A percentile compares a stretch with the other conserved stretches of the same genome.
Conservation (phyloP, 2,113 vertebrate genomes). For the Candoia aspera region DNA sequence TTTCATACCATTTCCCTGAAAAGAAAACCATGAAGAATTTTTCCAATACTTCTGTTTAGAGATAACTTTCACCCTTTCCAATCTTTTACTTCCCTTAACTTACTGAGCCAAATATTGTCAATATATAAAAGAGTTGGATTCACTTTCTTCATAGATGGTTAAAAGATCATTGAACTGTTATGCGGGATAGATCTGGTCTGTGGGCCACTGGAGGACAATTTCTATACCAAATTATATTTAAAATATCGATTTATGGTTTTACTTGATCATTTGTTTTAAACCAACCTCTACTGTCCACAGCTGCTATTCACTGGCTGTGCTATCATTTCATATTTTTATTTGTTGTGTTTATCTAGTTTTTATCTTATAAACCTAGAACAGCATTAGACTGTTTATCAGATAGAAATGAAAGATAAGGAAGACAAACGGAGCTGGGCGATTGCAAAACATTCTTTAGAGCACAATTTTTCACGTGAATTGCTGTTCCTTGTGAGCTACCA, state of each 20-base stretch:
- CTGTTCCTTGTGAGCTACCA: neutral
- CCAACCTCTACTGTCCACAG: neutral
- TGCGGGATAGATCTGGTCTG: neutral
- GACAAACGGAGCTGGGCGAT: constrained; percentile 47
- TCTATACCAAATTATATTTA: neutral
- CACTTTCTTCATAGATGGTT: neutral
- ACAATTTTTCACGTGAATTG: constrained; percentile 54
- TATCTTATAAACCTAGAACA: constrained; percentile 31
- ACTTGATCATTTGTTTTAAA: neutral
- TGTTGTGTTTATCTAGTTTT: constrained; percentile 36
- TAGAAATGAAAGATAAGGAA: constrained; percentile 53
- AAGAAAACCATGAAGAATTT: neutral
- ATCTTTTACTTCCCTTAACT: neutral
- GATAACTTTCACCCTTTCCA: neutral
- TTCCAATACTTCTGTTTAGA: neutral
- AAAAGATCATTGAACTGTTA: neutral
- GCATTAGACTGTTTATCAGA: constrained; percentile 21
- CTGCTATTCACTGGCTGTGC: neutral
- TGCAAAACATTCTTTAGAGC: constrained; percentile 29
- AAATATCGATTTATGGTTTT: neutral
- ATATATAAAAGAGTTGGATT: neutral
- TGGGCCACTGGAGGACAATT: neutral
- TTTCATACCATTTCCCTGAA: neutral
- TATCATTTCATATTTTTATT: constrained; percentile 34
- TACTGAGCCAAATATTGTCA: neutral